Conservation (phyloP, 2,797 vertebrate genomes). For the Melanotaenia pygmaea region DNA sequence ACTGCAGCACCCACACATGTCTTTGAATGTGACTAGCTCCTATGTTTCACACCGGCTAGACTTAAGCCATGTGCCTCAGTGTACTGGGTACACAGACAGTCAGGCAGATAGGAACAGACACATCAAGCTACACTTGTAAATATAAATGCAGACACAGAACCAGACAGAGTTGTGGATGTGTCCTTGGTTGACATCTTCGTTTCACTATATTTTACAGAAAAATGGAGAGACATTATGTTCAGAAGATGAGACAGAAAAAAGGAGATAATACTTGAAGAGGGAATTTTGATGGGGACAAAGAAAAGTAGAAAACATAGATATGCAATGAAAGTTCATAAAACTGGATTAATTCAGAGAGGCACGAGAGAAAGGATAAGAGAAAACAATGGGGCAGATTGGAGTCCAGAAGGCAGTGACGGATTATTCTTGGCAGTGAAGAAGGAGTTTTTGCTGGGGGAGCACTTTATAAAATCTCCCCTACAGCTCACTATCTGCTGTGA, state of each 20-base stretch:
- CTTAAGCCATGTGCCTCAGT: slow-evolving; percentile 25
- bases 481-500: slow-evolving; percentile 43
- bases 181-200: not conserved
- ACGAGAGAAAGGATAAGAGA: slow-evolving; percentile 23
- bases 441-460: slow-evolving; percentile 44
- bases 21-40: slow-evolving; percentile 58
- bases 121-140: slow-evolving; percentile 31
- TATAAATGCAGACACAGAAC: slow-evolving; percentile 39
- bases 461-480: slow-evolving; percentile 46
- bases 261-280: slow-evolving; percentile 1
- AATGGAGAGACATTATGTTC: not conserved
- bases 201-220: not conserved
- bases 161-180: slow-evolving; percentile 26
- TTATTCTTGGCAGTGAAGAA: slow-evolving; percentile 47
- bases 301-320: slow-evolving; percentile 4
- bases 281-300: not conserved
- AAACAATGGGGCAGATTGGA: slow-evolving; percentile 40
- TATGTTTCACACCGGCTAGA: slow-evolving; percentile 48
- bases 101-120: slow-evolving; percentile 60
- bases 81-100: slow-evolving; percentile 60
- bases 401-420: slow-evolving; percentile 55
- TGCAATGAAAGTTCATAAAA: not conserved
- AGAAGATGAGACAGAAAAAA: not conserved
- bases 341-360: slow-evolving; percentile 9
- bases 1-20: slow-evolving; percentile 65